Conservation (phyloP, 2,888 invertebrate genomes). For the Blera fallax region DNA sequence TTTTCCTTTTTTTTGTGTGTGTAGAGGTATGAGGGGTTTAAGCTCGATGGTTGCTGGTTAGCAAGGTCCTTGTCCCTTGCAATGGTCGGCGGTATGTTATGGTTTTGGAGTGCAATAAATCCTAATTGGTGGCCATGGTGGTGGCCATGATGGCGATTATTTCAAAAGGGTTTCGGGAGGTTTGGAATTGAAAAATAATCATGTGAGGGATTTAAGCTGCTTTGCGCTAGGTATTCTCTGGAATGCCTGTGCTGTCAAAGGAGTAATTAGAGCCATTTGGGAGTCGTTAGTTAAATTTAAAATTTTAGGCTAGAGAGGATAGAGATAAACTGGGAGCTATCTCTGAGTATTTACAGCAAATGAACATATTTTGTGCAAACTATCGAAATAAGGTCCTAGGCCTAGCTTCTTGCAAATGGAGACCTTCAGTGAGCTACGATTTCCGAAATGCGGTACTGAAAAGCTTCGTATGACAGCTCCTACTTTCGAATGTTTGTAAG, state of each 20-base stretch:
- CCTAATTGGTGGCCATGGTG: constrained; percentile 51
- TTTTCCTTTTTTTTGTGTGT: too few species aligned
- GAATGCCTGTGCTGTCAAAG: not conserved
- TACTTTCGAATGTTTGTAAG: too few species aligned
- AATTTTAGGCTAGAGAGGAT: too few species aligned
- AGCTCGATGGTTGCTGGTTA: not conserved
- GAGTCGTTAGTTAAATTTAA: not conserved
- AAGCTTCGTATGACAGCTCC: too few species aligned
- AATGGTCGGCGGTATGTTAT: constrained; percentile 16
- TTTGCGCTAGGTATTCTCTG: not conserved
- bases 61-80: constrained; percentile 40
- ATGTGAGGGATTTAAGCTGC: not conserved
- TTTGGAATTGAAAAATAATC: constrained; percentile 20
- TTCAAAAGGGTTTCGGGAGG: not conserved
- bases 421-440: too few species aligned
- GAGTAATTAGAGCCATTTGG: not conserved
- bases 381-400: too few species aligned
- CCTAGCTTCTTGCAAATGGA: too few species aligned
- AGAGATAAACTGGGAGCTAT: too few species aligned
- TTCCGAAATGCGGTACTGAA: too few species aligned
- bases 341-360: too few species aligned
- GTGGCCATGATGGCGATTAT: not conserved
- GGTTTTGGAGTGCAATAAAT: constrained; percentile 57
- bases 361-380: too few species aligned
- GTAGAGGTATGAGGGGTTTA: constrained; percentile 20